Base-by-base conservation (phyloP, 37 sponge, comb jelly and placozoan genomes). In the Chondrosia reniformis region DNA sequence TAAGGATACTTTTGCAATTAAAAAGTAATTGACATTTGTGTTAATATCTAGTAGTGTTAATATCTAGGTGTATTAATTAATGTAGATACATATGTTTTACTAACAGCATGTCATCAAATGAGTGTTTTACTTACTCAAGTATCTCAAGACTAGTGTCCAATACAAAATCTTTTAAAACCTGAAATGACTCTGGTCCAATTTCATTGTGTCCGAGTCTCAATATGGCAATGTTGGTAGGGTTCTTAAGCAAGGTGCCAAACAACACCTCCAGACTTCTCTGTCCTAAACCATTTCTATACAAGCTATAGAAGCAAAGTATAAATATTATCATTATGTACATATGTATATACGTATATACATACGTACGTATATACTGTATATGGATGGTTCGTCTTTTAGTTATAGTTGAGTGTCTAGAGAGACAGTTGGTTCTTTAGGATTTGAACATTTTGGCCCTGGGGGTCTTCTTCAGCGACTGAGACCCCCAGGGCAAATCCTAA, bases 191-290 rank as follows among this genome's bases (percentile, higher is more conserved):
- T 0, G 43, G n/a, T 17, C 44, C 41, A 38, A 69, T 69, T 21
- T 40, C 42, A 6, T 69, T 69, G 72, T 41, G 42, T 24, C 44
- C 8, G 25, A 69, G 72, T 69, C 72, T 36, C 43, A 69, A 40
- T 9, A 40, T 6, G 42, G 25, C 22, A 6, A 69, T 69, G 13
- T 40, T 69, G 3, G 72, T 69, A 21, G 72, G 72, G 1, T 1
- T 69, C 72, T 69, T 69, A 21, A 69, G 43, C 22, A 69, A 25
- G n/a, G 24, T 39, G 22, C 72, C 72, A 40, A 69, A 69, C 44
- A 69, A 44, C 8, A 69, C 43, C 44, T 69, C 43, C 42, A 69
- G 10, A 40, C 37, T 21, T 10, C 2, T 49, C 59, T 33, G 24
- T 27, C 28, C 75, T 10, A 69, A n/a, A 22, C 36, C 43, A 69